Conservation (phyloP, 2,888 invertebrate genomes). For the Sepioteuthis lessoniana region DNA sequence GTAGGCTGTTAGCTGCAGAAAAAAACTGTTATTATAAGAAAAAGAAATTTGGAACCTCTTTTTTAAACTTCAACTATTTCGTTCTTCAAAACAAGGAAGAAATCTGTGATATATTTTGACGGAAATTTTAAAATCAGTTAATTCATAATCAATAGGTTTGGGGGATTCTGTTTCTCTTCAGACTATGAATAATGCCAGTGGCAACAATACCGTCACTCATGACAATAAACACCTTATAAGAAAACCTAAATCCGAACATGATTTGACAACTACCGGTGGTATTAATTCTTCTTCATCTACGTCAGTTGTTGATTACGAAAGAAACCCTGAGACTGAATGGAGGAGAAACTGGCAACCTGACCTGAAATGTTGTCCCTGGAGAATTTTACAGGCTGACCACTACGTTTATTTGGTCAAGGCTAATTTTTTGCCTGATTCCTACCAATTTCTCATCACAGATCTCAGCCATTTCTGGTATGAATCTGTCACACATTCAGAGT, state of each 20-base stretch:
- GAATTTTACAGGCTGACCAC: slow-evolving; percentile 58
- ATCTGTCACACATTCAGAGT: slow-evolving; percentile 57
- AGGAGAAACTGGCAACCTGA: slow-evolving; percentile 67
- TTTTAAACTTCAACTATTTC: too few relatives aligned
- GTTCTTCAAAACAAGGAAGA: too few relatives aligned
- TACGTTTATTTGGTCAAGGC: slow-evolving; percentile 63
- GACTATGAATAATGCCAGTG: neutral
- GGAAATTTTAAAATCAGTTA: too few relatives aligned
- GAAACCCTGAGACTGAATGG: slow-evolving; percentile 68
- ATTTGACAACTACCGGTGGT: neutral
- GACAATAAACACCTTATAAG: neutral
- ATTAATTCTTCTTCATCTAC: neutral
- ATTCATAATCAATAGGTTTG: too few relatives aligned
- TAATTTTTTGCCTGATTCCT: slow-evolving; percentile 62
- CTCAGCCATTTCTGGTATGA: slow-evolving; percentile 66
- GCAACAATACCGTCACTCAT: neutral
- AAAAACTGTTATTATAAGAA: neutral
- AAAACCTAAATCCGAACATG: neutral
- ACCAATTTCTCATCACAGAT: slow-evolving; percentile 66
- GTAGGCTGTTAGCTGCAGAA: neutral
- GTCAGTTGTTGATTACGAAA: neutral
- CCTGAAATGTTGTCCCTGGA: slow-evolving; percentile 66
- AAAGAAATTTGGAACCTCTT: too few relatives aligned
- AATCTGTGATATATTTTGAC: neutral
- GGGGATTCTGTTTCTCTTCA: too few relatives aligned